These are phyloP conservation scores for Hoplodrina ambigua DNA, from an alignment of 2,888 invertebrate species.

Conservation along the genomic window DNA sequence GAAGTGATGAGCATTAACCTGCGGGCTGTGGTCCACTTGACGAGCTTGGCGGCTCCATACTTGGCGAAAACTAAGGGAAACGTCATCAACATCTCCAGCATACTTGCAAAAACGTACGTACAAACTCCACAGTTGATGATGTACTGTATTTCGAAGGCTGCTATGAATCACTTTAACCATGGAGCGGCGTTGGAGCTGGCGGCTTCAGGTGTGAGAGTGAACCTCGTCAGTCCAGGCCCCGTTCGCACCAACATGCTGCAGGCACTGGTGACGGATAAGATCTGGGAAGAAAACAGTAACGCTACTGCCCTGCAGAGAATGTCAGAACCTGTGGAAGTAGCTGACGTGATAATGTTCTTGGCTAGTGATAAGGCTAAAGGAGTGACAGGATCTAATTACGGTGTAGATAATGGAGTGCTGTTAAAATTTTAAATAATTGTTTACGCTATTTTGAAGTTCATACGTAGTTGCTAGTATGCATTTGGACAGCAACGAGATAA, in stretches of 20 bases:
- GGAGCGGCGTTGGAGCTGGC: slow-evolving; percentile 92
- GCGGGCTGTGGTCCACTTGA: slow-evolving; percentile 61
- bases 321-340: slow-evolving; percentile 75
- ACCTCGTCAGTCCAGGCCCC: slow-evolving; percentile 94
- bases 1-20: slow-evolving; percentile 63
- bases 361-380: slow-evolving; percentile 69
- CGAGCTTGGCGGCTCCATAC: slow-evolving; percentile 62
- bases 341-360: slow-evolving; percentile 66
- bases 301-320: slow-evolving; percentile 39
- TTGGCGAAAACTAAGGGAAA: slow-evolving; percentile 64
- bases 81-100: slow-evolving; percentile 60
- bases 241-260: slow-evolving; percentile 80
- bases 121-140: slow-evolving; percentile 29
- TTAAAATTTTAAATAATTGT: slow-evolving; percentile 20
- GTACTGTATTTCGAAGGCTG: slow-evolving; percentile 93
- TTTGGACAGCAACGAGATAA: neutral
- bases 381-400: slow-evolving; percentile 64
- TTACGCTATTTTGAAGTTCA: neutral
- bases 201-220: slow-evolving; percentile 91
- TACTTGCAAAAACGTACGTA: slow-evolving; percentile 21
- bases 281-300: neutral
- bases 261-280: neutral
- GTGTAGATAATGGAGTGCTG: slow-evolving; percentile 61
- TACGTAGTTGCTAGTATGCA: no score
- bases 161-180: slow-evolving; percentile 93